Base-by-base conservation (phyloP, 1,140 invertebrate species). In the Apocrypta bakeri region DNA sequence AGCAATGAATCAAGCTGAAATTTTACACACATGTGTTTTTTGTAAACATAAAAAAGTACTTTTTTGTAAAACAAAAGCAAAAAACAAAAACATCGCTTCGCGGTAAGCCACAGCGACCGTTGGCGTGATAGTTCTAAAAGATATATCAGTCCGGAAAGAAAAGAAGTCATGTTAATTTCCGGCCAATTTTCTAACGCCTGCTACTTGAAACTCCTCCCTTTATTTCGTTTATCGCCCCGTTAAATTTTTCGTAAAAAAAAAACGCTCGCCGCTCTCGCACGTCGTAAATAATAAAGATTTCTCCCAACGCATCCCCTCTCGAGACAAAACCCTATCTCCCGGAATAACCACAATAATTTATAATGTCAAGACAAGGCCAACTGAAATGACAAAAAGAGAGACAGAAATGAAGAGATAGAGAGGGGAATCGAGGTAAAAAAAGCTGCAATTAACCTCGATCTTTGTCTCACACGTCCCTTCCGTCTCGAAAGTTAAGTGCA, bases 401-500 rank as follows among this genome's bases (percentile, higher is more conserved):
- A n/a, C n/a, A n/a, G n/a, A 69, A 24, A 61, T 7, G 29, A 72
- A 33, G 71, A 17, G 78, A 64, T 64, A 76, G 29, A 76, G 64
- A 76, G n/a, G 66, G 25, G n/a, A 61, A 21, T 25, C 66, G 14
- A 24, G 75, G n/a, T 17, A 64, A 7, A 56, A 56, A 56, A 71
- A 66, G 61, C 63, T 24, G 27, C 74, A 37, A 73, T 80, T 83
- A 81, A 81, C 73, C 79, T 24, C 73, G 78, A 84, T 84, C 73
- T 69, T 76, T 84, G 74, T 68, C 73, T 31, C 83, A 29, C 56
- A 72, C 69, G 27, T 3, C n/a, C 29, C 11, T 29, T 64, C 75
- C 61, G 79, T 79, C 83, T 68, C 14, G 69, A 29, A 82, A 84
- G 33, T 84, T 79, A 74, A 84, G 64, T 24, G 69, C 69, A 74